phyloP scores from a whole-genome alignment of 1,140 invertebrate species.

The Solen grandis region DNA sequence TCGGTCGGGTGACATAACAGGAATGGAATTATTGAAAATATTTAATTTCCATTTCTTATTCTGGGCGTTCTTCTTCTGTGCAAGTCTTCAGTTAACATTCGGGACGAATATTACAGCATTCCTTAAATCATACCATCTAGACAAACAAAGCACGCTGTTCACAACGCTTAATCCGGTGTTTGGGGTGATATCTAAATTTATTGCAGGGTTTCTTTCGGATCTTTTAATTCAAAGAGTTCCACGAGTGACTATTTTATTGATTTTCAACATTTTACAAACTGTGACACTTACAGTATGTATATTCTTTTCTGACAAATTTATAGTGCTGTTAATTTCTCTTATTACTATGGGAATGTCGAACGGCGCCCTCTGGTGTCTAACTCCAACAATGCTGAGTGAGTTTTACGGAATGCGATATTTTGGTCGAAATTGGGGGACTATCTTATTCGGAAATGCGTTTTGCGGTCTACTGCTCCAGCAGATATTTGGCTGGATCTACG shows the following conservation, averaged over 20 bases:
- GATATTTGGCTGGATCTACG: constrained; percentile 65
- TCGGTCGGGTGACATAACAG: constrained; percentile 59
- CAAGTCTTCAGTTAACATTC: constrained; percentile 70
- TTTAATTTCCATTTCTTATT: too few species aligned
- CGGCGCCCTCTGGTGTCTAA: too few species aligned
- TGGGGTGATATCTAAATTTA: constrained; percentile 67
- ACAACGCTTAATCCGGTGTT: too few species aligned
- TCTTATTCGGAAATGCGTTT: constrained; percentile 72
- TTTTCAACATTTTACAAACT: constrained; percentile 69
- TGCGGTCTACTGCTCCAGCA: constrained; percentile 67
- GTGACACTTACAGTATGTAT: constrained; percentile 60
- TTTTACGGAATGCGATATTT: constrained; percentile 73
- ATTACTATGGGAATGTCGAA: too few species aligned
- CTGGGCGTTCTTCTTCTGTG: constrained; percentile 72
- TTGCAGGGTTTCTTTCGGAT: constrained; percentile 68
- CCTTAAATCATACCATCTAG: constrained; percentile 67
- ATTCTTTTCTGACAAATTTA: constrained; percentile 63
- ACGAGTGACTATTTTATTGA: constrained; percentile 59
- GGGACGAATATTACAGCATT: constrained; percentile 71
- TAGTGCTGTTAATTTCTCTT: constrained; percentile 59
- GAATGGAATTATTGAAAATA: constrained; percentile 58
- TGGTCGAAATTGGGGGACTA: constrained; percentile 72
- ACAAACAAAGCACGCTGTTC: too few species aligned
- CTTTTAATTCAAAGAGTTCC: constrained; percentile 65
- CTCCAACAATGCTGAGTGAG: too few species aligned